phyloP scores from a whole-genome alignment of 2,797 vertebrate species.

The Clarias laeviceps region DNA sequence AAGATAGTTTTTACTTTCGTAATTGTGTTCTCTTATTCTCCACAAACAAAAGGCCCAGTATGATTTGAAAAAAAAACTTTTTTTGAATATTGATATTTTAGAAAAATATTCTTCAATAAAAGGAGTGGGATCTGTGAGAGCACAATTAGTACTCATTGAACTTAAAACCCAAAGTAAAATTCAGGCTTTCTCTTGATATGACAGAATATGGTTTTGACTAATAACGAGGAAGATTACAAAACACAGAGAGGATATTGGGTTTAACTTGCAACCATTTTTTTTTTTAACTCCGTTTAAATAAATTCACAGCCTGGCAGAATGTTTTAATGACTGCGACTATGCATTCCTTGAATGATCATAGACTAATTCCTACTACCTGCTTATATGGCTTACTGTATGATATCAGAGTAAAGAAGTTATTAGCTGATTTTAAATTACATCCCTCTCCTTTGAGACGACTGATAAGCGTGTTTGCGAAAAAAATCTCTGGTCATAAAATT shows the following conservation, averaged over 20 bases:
- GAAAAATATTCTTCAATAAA: not conserved
- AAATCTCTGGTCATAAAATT: not conserved
- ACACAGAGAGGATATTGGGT: not conserved
- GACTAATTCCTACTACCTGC: not conserved
- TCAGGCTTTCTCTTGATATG: not conserved
- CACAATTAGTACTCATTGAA: not conserved
- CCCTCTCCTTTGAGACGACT: not conserved
- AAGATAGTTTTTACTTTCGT: too few species aligned
- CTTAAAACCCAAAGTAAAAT: not conserved
- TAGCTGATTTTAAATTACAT: too few species aligned
- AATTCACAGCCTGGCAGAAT: not conserved
- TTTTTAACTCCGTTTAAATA: not conserved
- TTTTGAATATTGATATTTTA: too few species aligned
- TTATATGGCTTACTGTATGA: not conserved
- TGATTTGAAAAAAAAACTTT: too few species aligned
- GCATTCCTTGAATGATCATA: not conserved
- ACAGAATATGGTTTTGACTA: too few species aligned
- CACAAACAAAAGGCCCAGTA: too few species aligned
- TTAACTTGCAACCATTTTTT: not conserved
- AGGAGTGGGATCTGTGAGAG: not conserved
- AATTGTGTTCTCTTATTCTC: too few species aligned
- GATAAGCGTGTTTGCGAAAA: not conserved
- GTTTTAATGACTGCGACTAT: not conserved
- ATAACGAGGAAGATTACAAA: not conserved
- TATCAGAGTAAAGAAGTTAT: not conserved